Percentiles rank a stretch among this genome's conserved stretches.
Evolutionary conservation across 2,113 vertebrate genomes (phyloP).

Genomic region (Scopus umbretta): DNA sequence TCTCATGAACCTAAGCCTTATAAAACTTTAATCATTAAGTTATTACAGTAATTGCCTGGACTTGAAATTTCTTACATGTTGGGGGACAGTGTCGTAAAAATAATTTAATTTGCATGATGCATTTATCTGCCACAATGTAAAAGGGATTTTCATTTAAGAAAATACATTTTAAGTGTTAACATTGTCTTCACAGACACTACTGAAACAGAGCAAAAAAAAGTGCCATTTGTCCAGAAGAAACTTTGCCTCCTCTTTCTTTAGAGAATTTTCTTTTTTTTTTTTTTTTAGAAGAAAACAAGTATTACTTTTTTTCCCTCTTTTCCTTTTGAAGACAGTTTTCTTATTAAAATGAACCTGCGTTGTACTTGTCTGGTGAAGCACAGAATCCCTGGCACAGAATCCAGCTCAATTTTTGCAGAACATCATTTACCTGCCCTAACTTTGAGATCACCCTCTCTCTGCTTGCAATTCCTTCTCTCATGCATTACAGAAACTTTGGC

Average conservation of each 20-base stretch:
- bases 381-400: neutral
- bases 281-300: neutral
- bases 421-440: neutral
- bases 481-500: neutral
- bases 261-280: neutral
- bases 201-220: neutral
- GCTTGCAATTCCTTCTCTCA: neutral
- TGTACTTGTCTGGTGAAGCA: neutral
- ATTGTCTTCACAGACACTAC: neutral
- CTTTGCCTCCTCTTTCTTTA: neutral
- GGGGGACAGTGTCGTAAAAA: neutral
- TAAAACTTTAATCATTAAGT: conserved; percentile 29
- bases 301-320: neutral
- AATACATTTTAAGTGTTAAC: neutral
- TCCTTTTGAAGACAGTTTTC: neutral
- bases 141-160: neutral
- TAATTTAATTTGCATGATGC: neutral
- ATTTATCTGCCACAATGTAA: neutral
- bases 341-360: neutral
- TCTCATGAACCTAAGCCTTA: conserved; percentile 2
- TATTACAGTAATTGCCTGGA: conserved; percentile 10
- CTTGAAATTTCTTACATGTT: neutral
- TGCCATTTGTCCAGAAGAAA: neutral
- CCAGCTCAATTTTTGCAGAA: neutral
- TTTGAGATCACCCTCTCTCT: neutral